Evolutionary conservation across 35 echinoderm and acorn worm species (phyloP), one percentile per base, ranked within the genome.

Genomic region (Eucidaris tribuloides): DNA sequence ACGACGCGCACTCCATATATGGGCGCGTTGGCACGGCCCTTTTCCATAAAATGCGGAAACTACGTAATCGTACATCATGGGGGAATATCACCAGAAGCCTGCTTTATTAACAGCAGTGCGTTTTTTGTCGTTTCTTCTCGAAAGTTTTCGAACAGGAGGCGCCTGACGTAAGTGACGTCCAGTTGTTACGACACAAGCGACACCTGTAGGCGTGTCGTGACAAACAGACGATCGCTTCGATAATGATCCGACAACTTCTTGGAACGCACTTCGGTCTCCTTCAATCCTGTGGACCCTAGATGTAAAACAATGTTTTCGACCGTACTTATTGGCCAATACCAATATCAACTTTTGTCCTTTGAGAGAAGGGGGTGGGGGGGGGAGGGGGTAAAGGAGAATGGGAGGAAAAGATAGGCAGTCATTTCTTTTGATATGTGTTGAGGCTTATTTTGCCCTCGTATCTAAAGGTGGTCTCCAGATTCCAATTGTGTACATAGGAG

Each of bases 1-100:
- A n/a, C 48, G 48, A n/a, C 48, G 48, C 48, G n/a, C 44, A 42
- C 18, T 38, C 68, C 68, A 74, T 74, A 42, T 74, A 74, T 74
- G 68, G 68, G 68, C 68, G 44, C 44, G 15, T 74, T 74, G 68
- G 68, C 68, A 74, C 68, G 18, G 20, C n/a, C n/a, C 38, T 14
- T 42, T 74, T 27, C 68, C 28, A 74, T 24, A 74, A 40, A 52
- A 43, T 42, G n/a, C 68, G 68, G 68, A 74, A 74, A 74, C 37
- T 9, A 44, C 68, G 68, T 74, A 74, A 74, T 40, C 41, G 68
- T 74, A 22, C 68, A 74, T 74, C 34, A 74, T 74, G 35, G 22
- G 68, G 18, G 25, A 74, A 27, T 74, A 40, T 44, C 68, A 36
- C 68, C 68, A 74, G 68, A 40, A 27, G 68, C 68, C 24, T 35